Evolutionary conservation across 2,888 invertebrate genomes (phyloP).

Genomic region (Thereva unica): DNA sequence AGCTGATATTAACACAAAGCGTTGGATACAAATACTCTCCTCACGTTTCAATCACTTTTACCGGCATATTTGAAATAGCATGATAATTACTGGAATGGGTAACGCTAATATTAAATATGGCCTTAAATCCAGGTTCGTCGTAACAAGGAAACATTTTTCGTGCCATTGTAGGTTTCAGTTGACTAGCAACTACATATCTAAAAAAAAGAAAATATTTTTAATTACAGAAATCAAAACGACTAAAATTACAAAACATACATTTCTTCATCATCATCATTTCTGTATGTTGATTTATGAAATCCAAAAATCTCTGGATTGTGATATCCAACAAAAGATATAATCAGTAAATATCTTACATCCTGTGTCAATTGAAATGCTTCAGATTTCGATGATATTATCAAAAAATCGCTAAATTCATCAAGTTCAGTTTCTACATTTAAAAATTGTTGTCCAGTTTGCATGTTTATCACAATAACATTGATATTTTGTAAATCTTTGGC

Average conservation of each 20-base stretch:
- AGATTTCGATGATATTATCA: slow-evolving; percentile 1
- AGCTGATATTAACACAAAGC: slow-evolving; percentile 46
- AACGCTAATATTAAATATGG: slow-evolving; percentile 68
- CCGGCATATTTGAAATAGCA: slow-evolving; percentile 57
- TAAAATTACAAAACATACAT: slow-evolving; percentile 50
- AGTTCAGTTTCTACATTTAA: slow-evolving; percentile 7
- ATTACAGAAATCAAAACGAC: slow-evolving; percentile 55
- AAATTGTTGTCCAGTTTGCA: slow-evolving; percentile 5
- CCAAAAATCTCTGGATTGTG: neutral
- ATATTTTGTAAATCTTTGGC: neutral
- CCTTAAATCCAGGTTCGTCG: slow-evolving; percentile 74
- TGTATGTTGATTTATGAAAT: slow-evolving; percentile 11
- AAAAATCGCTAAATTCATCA: neutral
- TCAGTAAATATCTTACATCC: slow-evolving; percentile 2
- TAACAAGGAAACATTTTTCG: slow-evolving; percentile 76
- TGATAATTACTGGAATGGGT: slow-evolving; percentile 59
- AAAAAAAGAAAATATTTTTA: slow-evolving; percentile 41
- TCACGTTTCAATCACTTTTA: slow-evolving; percentile 5
- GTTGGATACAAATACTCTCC: neutral
- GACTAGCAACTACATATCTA: slow-evolving; percentile 54
- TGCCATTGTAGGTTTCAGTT: slow-evolving; percentile 69
- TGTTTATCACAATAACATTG: slow-evolving; percentile 1
- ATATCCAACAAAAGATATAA: neutral
- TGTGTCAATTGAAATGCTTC: slow-evolving; percentile 12
- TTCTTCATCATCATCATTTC: neutral